Base-by-base conservation (phyloP, 2,113 vertebrate species). In the Mesembrinibis cayennensis region DNA sequence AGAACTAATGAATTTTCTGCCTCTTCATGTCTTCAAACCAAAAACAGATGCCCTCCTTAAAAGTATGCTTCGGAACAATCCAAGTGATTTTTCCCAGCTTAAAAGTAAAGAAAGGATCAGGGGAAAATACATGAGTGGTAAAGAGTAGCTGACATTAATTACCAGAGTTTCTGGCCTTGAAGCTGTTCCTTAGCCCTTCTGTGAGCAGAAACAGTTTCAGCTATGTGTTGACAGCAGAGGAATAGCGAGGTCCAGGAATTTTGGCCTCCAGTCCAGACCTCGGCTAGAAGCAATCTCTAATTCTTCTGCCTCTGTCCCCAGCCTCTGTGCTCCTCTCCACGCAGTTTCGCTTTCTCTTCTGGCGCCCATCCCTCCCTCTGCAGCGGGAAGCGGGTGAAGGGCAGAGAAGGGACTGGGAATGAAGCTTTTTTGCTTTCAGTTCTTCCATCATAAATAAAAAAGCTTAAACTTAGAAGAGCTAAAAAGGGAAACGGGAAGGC, bases 381-480 rank as follows among this genome's bases (percentile, higher is more conserved):
- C 1, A 29, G 63, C 0, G 0, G 19, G 26, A 38, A 13, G 22
- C 0, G 0, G 45, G n/a, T 4, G 3, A 22, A 30, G 7, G 34
- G 26, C 45, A 8, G 2, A 16, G 52, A 2, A 49, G 1, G 6
- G 3, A 19, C 3, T 0, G 1, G 12, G 11, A 45, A 21, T 0
- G 4, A 38, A 70, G 26, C 3, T 13, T 45, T 22, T 22, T 32
- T 44, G 42, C 36, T 86, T 40, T 34, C 19, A 29, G 21, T 72
- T 71, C 44, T 44, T 50, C 42, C 47, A 30, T 17, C 17, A 14
- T 16, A 47, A 32, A 44, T 2, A 20, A 52, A 85, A 78, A 78
- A 25, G 1, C 10, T 45, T 44, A 4, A 47, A 11, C 5, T 30
- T 5, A 5, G 13, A 36, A 34, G 18, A 34, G 9, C 34, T 25